These are phyloP conservation scores for Antidorcas marsupialis DNA, from an alignment of 2,113 vertebrate genomes.

Conservation along the genomic window DNA sequence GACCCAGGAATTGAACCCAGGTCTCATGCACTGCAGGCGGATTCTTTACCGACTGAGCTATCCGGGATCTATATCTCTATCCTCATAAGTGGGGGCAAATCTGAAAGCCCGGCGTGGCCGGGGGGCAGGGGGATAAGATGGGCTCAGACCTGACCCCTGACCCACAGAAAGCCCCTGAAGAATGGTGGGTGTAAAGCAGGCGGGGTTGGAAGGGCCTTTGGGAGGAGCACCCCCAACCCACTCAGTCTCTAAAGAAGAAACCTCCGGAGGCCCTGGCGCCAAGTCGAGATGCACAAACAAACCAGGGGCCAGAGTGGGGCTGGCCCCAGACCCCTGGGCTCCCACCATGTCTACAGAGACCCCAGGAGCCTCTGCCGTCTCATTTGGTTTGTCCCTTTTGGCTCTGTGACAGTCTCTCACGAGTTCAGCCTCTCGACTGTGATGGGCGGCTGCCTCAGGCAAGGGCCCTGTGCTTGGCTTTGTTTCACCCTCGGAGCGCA, in stretches of 20 bases:
- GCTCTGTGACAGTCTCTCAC: not conserved
- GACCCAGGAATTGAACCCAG: not conserved
- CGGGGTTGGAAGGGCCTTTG: not conserved
- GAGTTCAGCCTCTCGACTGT: not conserved
- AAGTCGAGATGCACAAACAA: not conserved
- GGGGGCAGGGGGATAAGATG: accelerated
- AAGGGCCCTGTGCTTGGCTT: not conserved
- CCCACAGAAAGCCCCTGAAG: not conserved
- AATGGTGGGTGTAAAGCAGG: not conserved
- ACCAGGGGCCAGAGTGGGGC: accelerated
- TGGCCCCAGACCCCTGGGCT: not conserved
- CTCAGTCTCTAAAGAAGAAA: not conserved
- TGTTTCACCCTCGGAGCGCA: not conserved
- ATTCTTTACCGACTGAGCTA: not conserved
- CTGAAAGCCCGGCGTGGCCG: not conserved
- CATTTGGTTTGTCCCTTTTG: accelerated
- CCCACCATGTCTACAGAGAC: too few species aligned
- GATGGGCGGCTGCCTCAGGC: not conserved
- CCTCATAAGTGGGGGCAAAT: not conserved
- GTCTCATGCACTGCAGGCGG: not conserved
- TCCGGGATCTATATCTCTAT: not conserved
- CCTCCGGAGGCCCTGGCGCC: not conserved
- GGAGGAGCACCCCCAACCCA: not conserved
- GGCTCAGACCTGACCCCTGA: not conserved
- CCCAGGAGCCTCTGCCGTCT: not conserved